Evolutionary conservation across 2,113 vertebrate genomes (phyloP), one percentile per base, ranked within the genome.

Genomic region (Tenebrosternarchus preto): DNA sequence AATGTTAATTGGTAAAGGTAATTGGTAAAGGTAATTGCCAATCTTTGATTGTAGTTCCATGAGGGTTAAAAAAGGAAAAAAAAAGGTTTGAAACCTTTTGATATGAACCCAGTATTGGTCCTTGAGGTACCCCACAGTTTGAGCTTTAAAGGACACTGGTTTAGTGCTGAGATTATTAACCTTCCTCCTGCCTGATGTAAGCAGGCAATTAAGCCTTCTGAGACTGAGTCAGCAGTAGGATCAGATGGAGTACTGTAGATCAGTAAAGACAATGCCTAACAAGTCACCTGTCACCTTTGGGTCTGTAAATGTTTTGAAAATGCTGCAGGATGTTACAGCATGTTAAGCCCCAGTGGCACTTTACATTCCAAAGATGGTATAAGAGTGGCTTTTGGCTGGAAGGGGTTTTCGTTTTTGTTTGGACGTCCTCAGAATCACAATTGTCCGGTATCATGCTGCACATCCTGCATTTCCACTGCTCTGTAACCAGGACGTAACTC

Each of bases 401-500:
- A 39, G 64, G 6, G 29, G 33, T 33, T 36, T 68, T 36, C 22
- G 19, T 22, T 31, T 17, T 16, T 39, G 33, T 39, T 36, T 39
- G 33, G 17, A 19, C 19, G 15, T 39, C 64, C 64, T 50, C 25
- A 69, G 9, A 31, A 31, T 24, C 68, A 25, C 39, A 71, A 39
- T 12, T 46, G 67, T 50, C 66, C 59, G 12, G 60, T 71, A 71
- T 79, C 71, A 46, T 79, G 57, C 63, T 36, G 33, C 20, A 67
- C 63, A 19, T 67, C 6, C 29, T 36, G 24, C 27, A 61, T 79
- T 59, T 61, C 27, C 61, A 70, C 29, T 46, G 56, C 77, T 61
- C 77, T 46, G 77, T 46, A 67, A 33, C 63, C 63, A 33, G 36
- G 77, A 67, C 27, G n/a, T n/a, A n/a, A n/a, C n/a, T n/a, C n/a